phyloP scores from a whole-genome alignment of 2,888 invertebrate genomes.

The Clepsis dumicolana region DNA sequence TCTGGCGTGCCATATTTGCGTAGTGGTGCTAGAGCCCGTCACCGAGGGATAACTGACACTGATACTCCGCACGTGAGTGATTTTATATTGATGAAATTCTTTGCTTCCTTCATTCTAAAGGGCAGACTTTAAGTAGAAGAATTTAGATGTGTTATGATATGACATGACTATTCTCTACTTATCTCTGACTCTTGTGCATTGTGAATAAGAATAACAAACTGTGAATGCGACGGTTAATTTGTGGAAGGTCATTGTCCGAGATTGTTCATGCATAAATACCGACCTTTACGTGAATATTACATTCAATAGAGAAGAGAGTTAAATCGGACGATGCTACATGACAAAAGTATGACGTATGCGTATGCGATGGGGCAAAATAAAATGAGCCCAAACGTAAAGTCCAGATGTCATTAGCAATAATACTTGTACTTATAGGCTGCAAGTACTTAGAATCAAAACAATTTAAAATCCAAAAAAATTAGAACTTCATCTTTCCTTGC shows the following conservation, averaged over 20 bases:
- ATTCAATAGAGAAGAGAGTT: not conserved
- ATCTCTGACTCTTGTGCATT: not conserved
- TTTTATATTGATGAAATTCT: not conserved
- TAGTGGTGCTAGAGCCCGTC: constrained; percentile 62
- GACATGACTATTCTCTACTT: not conserved
- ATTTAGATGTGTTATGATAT: not conserved
- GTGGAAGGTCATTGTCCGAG: not conserved
- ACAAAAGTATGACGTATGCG: not conserved
- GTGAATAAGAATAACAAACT: not conserved
- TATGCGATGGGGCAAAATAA: not conserved
- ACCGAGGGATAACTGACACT: constrained; percentile 24
- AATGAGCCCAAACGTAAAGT: constrained; percentile 4
- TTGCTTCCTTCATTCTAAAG: not conserved
- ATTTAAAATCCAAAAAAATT: constrained; percentile 40
- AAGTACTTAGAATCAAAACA: constrained; percentile 59
- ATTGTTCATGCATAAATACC: not conserved
- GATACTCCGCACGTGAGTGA: not conserved
- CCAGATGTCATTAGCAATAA: constrained; percentile 62
- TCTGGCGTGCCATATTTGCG: constrained; percentile 70
- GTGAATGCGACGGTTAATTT: not conserved
- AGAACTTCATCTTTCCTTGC: constrained; percentile 28
- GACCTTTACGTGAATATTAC: not conserved
- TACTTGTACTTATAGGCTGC: constrained; percentile 63
- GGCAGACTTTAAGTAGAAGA: not conserved
- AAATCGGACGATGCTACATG: not conserved